Conservation (phyloP, 2,888 invertebrate genomes). For the Noctuana brunneofusca region DNA sequence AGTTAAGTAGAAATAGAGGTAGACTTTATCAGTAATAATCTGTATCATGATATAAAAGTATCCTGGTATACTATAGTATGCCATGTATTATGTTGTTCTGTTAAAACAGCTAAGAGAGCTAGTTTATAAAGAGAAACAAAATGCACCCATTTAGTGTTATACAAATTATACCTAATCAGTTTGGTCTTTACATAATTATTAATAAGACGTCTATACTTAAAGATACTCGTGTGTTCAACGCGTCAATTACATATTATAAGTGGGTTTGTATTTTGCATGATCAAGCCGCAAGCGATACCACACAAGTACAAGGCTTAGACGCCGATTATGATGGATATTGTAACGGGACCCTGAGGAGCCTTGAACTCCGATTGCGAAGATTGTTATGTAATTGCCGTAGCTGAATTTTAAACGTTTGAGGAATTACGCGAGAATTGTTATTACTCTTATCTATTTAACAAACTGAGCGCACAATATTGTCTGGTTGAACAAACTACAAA, state of each 20-base stretch:
- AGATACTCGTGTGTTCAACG: neutral
- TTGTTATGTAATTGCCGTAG: conserved; percentile 24
- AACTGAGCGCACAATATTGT: conserved; percentile 3
- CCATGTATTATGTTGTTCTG: too few species aligned
- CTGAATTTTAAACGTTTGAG: conserved; percentile 27
- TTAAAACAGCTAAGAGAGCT: too few species aligned
- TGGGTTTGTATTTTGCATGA: conserved; percentile 35
- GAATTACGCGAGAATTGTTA: conserved; percentile 27
- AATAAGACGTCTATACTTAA: neutral
- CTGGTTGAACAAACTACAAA: neutral
- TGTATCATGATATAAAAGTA: too few species aligned
- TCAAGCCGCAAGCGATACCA: conserved; percentile 35
- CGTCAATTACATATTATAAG: neutral
- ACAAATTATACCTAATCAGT: neutral
- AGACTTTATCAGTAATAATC: too few species aligned
- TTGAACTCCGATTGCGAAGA: conserved; percentile 38
- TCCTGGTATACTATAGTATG: too few species aligned
- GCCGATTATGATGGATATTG: conserved; percentile 31
- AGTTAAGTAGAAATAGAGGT: too few species aligned
- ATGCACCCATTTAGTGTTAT: neutral
- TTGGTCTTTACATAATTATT: too few species aligned
- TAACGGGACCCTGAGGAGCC: conserved; percentile 40
- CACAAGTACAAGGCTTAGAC: conserved; percentile 17
- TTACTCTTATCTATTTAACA: conserved; percentile 24
- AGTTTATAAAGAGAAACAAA: too few species aligned